Evolutionary conservation across 2,888 invertebrate species (phyloP), one percentile per base, ranked within the genome.

Genomic region (Epistrophella euchroma): DNA sequence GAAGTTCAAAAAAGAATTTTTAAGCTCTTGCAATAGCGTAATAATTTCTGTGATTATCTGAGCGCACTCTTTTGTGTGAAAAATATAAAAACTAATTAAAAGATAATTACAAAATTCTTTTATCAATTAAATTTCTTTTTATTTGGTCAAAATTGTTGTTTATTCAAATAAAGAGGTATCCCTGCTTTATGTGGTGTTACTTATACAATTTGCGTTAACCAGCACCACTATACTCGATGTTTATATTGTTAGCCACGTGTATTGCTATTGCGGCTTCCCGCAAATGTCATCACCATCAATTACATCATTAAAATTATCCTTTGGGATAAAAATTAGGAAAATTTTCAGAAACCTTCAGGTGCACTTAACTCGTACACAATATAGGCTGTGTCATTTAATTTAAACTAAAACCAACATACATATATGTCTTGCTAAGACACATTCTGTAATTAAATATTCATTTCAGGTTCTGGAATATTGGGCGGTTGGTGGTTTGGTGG

Each of bases 401-500:
- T 85, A 85, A 88, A 85, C 15, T 13, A 32, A 7, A 50, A 9
- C 19, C 17, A 13, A 10, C 19, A 9, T 50, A 11, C 19, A 22
- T 22, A 11, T 11, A 2, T n/a, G n/a, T n/a, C n/a, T n/a, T n/a
- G n/a, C n/a, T n/a, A n/a, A n/a, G 4, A 50, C 11, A 50, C 2
- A 50, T 50, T 62, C 1, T 7, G 2, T 43, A 28, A 43, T 62
- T 74, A 52, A 19, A 66, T 28, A 35, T 47, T 47, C 37, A 92
- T 91, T 89, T 89, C 92, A 94, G 94, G 90, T 91, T 94, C 93
- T 90, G 95, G 95, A 82, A 93, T 95, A 93, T 90, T 95, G 89
- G 96, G 96, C 56, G 96, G 96, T 87, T 96, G 96, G 96, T 96
- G 96, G 95, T 96, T 96, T 91, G 96, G 96, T 56, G 96, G 95